A percentile compares a stretch with the other conserved stretches of the same genome.
These are phyloP conservation scores for Melanotaenia parkinsoni DNA, from an alignment of 2,797 vertebrate genomes.

Conservation along the genomic window DNA sequence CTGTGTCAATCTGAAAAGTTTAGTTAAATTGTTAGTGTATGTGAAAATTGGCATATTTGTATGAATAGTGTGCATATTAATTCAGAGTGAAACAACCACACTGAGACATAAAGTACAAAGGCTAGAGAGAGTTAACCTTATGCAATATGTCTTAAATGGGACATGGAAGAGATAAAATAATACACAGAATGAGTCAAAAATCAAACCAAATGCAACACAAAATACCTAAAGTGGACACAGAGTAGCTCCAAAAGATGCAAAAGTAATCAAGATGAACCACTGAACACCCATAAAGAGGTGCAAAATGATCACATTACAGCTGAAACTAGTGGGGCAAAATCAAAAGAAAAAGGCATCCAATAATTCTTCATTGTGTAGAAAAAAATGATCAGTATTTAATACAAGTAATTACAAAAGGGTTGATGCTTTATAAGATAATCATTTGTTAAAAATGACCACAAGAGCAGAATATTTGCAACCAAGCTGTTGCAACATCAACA, in stretches of 20 bases:
- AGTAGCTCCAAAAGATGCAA: background rate
- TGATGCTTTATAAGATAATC: background rate
- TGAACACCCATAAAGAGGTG: no score
- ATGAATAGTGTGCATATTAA: background rate
- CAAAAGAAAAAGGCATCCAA: no score
- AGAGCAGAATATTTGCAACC: background rate
- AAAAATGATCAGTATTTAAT: background rate
- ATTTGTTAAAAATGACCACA: background rate
- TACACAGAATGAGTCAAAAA: background rate
- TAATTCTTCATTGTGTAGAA: no score
- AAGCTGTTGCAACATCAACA: background rate
- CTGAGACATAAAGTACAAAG: background rate
- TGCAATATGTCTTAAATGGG: background rate
- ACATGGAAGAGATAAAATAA: background rate
- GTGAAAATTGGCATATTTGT: slow-evolving; percentile 3
- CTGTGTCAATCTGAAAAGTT: slow-evolving; percentile 1
- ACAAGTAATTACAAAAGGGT: background rate
- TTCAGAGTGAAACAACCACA: background rate
- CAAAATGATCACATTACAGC: no score
- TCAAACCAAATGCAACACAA: background rate
- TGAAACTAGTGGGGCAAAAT: no score
- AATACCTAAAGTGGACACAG: background rate
- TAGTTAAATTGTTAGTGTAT: background rate
- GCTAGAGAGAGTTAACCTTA: background rate
- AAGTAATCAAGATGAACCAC: background rate